phyloP scores from a whole-genome alignment of 37 sponge, comb jelly and placozoan genomes.

The Cliona cf. orientalis region DNA sequence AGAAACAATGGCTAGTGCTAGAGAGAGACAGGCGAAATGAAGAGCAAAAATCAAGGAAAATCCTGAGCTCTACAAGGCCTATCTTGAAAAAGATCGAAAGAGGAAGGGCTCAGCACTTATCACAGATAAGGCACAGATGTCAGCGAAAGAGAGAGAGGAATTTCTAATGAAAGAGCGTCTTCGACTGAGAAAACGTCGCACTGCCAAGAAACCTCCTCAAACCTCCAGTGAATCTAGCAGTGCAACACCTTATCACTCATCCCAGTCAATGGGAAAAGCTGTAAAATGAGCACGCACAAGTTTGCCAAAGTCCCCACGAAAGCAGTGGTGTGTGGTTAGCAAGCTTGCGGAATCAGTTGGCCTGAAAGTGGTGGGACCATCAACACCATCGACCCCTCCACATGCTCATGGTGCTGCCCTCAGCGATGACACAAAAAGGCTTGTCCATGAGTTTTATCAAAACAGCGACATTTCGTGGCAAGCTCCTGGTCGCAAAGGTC shows the following conservation, averaged over 20 bases:
- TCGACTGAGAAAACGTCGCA: background rate
- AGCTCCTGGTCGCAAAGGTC: conserved; percentile 37
- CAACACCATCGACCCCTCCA: background rate
- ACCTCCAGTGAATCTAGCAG: background rate
- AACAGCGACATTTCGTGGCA: conserved; percentile 36
- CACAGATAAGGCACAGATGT: background rate
- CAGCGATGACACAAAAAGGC: background rate
- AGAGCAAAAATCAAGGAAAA: conserved; percentile 4
- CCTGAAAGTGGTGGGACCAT: background rate
- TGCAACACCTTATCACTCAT: conserved; percentile 21
- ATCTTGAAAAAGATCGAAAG: conserved; percentile 29
- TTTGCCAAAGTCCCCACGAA: conserved; percentile 4
- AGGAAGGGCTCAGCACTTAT: conserved; percentile 1
- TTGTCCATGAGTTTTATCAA: conserved; percentile 14
- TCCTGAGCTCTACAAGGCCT: conserved; percentile 12
- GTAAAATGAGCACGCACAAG: conserved; percentile 2
- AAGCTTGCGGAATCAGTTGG: background rate
- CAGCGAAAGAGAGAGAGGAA: conserved; percentile 9
- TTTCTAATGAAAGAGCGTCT: background rate
- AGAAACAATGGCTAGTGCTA: conserved; percentile 25
- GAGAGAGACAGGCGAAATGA: conserved; percentile 13
- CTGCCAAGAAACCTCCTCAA: background rate
- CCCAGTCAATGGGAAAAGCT: conserved; percentile 15
- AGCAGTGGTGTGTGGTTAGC: background rate
- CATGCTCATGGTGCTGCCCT: background rate